A percentile compares a stretch with the other conserved stretches of the same genome.
Evolutionary conservation across 2,888 invertebrate species (phyloP).

Genomic region (Xylota sylvarum): DNA sequence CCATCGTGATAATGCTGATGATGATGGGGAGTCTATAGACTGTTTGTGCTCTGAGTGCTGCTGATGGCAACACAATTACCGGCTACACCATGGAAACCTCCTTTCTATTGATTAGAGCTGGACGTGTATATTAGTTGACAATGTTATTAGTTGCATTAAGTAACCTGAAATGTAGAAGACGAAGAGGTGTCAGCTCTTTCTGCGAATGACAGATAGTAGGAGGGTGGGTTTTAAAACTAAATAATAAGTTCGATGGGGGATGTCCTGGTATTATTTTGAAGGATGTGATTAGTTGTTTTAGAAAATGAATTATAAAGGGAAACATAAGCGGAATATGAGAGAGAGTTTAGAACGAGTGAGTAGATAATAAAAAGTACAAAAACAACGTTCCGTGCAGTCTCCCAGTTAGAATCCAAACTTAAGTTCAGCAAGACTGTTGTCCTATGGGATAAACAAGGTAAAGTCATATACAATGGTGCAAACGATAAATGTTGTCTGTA

Average conservation of each 20-base stretch:
- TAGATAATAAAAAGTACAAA: too few relatives aligned
- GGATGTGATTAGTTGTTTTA: neutral
- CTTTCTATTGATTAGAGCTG: neutral
- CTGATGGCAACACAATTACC: constrained; percentile 12
- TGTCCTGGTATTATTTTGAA: neutral
- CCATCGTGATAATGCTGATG: constrained; percentile 12
- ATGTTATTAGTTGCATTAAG: constrained; percentile 1
- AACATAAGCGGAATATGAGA: too few relatives aligned
- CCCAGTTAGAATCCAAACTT: too few relatives aligned
- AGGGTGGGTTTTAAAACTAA: neutral
- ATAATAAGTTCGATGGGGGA: neutral
- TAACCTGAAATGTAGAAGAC: constrained; percentile 5
- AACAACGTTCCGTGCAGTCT: too few relatives aligned
- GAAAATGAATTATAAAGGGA: neutral
- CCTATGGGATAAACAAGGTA: too few relatives aligned
- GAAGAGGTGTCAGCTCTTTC: neutral
- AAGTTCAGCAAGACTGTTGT: too few relatives aligned
- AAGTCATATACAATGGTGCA: too few relatives aligned
- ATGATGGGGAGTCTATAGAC: neutral
- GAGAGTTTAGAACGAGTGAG: too few relatives aligned
- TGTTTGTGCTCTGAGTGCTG: neutral
- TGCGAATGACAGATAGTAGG: neutral
- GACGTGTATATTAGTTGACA: constrained; percentile 8
- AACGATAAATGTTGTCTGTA: too few relatives aligned
- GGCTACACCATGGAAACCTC: constrained; percentile 26